Base-by-base conservation (phyloP, 2,888 invertebrate genomes). In the Microchrysa polita region DNA sequence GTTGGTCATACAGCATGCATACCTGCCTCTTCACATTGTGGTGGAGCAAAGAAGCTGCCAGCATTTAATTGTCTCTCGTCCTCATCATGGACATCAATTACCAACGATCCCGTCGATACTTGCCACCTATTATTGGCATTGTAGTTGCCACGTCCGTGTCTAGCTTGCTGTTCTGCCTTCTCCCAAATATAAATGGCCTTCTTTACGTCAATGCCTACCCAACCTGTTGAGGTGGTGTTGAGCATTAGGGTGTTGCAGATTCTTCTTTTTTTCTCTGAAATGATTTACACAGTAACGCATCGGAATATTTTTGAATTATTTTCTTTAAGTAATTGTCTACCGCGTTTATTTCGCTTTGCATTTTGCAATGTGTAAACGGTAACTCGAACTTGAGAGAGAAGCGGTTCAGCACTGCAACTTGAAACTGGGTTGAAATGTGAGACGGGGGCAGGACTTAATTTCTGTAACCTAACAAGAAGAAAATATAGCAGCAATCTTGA, bases 211-310 rank as follows among this genome's bases (percentile, higher is more conserved):
- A 84, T 83, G 73, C 83, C 83, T 63, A 84, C 82, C 84, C 84
- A 84, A 57, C 84, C 84, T 18, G 81, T 81, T 61, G 81, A 80
- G 7, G 80, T 80, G 60, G 79, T 79, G 77, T 82, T 83, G 79
- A 84, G 79, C 84, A 84, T 84, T 61, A 82, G 78, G 12, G 83
- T 83, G 74, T 83, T 84, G 78, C 84, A 84, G 73, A 82, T 83
- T 75, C 82, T 82, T 80, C 83, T 84, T 80, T 81, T 83, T 67
- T 79, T 82, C 16, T 60, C 34, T 53, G 48, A 9, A 67, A 22
- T 59, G 10, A 67, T 77, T 22, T 53, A 12, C 12, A 52, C 9
- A 52, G 27, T 5, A 34, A 5, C 4, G 27, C 2, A 7, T 34
- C 27, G 2, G 27, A 34, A 34, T 34, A 5, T 34, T 34, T 7